These are phyloP conservation scores for Crossaster papposus DNA, from an alignment of 53 echinoderm and acorn worm genomes.

Conservation along the genomic window DNA sequence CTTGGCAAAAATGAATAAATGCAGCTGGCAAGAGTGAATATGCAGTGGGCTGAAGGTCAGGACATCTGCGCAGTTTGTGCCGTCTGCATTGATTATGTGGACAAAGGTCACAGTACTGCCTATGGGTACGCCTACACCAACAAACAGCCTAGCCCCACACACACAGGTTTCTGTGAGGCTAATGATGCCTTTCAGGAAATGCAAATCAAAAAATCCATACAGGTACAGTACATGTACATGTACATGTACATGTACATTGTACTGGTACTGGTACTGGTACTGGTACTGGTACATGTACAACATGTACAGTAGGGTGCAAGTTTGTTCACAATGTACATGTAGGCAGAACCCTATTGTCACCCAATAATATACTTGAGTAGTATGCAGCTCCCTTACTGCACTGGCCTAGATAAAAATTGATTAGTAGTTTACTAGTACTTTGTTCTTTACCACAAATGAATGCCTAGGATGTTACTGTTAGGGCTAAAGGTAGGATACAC, in stretches of 20 bases:
- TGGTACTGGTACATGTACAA: not conserved
- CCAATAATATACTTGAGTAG: too few relatives aligned
- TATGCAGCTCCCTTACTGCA: too few relatives aligned
- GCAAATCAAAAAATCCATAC: not conserved
- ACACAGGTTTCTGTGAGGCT: not conserved
- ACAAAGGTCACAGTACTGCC: not conserved
- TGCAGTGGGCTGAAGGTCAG: too few relatives aligned
- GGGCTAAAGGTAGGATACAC: too few relatives aligned
- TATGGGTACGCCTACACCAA: not conserved
- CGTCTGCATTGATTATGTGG: not conserved
- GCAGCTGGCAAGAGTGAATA: not conserved
- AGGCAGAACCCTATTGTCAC: too few relatives aligned
- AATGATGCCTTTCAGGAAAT: not conserved
- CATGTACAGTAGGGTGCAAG: too few relatives aligned
- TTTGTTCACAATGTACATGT: too few relatives aligned
- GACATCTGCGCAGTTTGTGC: too few relatives aligned
- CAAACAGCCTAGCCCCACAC: not conserved
- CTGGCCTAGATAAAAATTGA: too few relatives aligned
- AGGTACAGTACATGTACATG: not conserved
- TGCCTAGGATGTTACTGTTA: too few relatives aligned
- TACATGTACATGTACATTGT: not conserved
- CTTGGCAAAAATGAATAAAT: constrained; percentile 9
- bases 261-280: not conserved
- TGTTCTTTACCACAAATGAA: too few relatives aligned
- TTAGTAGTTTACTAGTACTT: too few relatives aligned